phyloP scores from a whole-genome alignment of 2,113 vertebrate species.

The Pituophis catenifer region DNA sequence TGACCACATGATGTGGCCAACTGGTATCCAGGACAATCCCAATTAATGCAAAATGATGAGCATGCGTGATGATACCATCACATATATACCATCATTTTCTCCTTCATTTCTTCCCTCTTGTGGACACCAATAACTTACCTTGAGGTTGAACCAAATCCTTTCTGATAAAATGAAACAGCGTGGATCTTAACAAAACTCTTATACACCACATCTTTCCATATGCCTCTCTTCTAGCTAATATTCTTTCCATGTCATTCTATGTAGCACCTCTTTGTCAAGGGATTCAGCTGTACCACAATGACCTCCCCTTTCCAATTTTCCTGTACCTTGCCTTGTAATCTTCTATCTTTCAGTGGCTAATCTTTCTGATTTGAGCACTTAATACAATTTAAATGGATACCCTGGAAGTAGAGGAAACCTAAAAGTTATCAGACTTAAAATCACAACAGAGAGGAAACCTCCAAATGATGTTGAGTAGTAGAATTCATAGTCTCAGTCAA shows the following conservation, averaged over 20 bases:
- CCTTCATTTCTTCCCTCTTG: not conserved
- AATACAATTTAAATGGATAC: constrained; percentile 26
- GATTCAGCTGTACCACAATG: constrained; percentile 16
- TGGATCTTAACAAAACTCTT: not conserved
- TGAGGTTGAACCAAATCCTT: not conserved
- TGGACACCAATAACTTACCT: not conserved
- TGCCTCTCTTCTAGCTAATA: not conserved
- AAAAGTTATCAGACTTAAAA: constrained; percentile 48
- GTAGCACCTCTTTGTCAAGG: constrained; percentile 36
- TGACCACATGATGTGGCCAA: not conserved
- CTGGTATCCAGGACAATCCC: not conserved
- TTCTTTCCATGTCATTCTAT: constrained; percentile 23
- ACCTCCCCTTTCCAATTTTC: constrained; percentile 21
- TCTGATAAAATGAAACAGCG: not conserved
- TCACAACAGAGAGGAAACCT: constrained; percentile 38
- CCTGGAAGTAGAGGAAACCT: constrained; percentile 16
- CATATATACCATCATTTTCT: not conserved
- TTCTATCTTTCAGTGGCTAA: constrained; percentile 16
- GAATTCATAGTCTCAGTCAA: constrained; percentile 67
- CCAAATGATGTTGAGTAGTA: constrained; percentile 46
- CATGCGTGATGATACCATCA: not conserved
- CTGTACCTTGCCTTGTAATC: constrained; percentile 22
- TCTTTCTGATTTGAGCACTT: constrained; percentile 35
- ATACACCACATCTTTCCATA: too few relatives aligned
- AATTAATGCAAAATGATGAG: not conserved